Evolutionary conservation across 2,113 vertebrate genomes (phyloP), one percentile per base, ranked within the genome.

Genomic region (Seriola aureovittata): DNA sequence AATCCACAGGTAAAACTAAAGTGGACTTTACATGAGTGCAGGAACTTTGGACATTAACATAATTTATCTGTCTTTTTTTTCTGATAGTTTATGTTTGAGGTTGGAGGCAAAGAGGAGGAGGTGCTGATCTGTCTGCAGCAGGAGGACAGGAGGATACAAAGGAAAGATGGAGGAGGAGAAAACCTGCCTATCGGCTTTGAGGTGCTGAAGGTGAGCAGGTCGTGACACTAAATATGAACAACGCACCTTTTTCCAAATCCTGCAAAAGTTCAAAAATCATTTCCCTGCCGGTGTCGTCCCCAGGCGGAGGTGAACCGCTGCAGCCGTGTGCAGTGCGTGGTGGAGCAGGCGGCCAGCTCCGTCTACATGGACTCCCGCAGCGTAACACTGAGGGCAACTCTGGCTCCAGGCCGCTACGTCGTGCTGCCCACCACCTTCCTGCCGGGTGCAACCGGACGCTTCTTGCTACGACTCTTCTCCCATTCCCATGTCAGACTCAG

Each of bases 101-200:
- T 96, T 57, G 81, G 23, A 36, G 82, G 81, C 46, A 85, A 93
- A 62, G 93, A 91, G 72, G 94, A 96, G 81, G 93, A 95, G 85
- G 93, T 96, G 74, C 88, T 96, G 65, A 93, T 96, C 76, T 96
- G 95, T 75, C 91, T 96, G 71, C 96, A 96, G 88, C 96, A 96
- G 85, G 95, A 96, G 75, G 96, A 96, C 91, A 89, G 91, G 76
- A 94, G 96, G 81, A 89, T 94, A 17, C 81, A 84, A 29, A 91
- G 95, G 68, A 96, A 85, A 58, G 92, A 95, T 5, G 96, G 96
- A 63, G 88, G 81, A 48, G 95, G 96, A 34, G 94, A 96, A 32
- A 96, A 96, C 72, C 90, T 96, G 60, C 94, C 96, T 1, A 96
- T 96, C 1, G 96, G 96, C 25, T 96, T 96, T 62, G 95, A 96